phyloP scores from a whole-genome alignment of 2,113 vertebrate genomes.

The Otocyon megalotis region DNA sequence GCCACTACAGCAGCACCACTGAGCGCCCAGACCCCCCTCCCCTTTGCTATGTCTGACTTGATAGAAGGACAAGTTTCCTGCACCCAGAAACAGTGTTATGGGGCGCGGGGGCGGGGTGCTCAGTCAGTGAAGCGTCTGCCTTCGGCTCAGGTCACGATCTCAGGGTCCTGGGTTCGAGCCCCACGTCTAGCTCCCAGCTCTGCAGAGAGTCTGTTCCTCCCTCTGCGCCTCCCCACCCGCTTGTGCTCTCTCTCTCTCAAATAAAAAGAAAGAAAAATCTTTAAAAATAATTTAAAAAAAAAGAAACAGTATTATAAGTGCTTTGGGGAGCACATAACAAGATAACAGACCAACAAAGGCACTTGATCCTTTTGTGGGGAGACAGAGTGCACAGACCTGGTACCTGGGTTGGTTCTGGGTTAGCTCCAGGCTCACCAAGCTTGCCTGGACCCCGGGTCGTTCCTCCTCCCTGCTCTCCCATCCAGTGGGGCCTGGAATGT shows the following conservation, averaged over 20 bases:
- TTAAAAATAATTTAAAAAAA: neutral
- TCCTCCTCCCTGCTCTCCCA: neutral
- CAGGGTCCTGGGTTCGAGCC: neutral
- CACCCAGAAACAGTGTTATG: accelerated
- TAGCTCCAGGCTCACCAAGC: neutral
- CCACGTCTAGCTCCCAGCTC: neutral
- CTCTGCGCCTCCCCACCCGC: neutral
- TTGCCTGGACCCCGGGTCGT: neutral
- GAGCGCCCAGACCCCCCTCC: accelerated
- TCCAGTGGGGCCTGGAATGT: accelerated
- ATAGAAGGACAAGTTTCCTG: too few species aligned
- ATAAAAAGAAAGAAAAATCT: neutral
- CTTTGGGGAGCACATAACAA: neutral
- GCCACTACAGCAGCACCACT: neutral
- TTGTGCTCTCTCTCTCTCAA: neutral
- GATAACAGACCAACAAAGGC: too few species aligned
- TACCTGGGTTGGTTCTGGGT: neutral
- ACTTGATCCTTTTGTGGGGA: neutral
- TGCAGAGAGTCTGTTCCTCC: neutral
- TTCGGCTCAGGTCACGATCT: neutral
- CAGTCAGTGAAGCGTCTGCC: neutral
- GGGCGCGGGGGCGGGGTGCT: neutral
- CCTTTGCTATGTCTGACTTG: neutral
- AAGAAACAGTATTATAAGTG: neutral
- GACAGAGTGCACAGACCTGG: too few species aligned